These are phyloP conservation scores for Trypoxylus dichotomus DNA, from an alignment of 1,140 invertebrate species.

Conservation along the genomic window DNA sequence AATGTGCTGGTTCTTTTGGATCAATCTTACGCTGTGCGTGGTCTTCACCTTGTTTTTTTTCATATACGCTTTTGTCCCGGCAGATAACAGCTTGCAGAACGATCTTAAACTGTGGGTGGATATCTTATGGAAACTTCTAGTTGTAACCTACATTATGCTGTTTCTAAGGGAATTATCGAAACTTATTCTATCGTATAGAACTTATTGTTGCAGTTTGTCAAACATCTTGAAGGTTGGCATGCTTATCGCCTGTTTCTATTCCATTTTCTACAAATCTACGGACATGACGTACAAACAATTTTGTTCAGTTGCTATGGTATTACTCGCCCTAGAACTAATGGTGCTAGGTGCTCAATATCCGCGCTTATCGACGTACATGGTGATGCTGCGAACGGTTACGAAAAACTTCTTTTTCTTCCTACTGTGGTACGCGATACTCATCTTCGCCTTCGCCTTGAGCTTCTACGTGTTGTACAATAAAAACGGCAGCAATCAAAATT, in stretches of 20 bases:
- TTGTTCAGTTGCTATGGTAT: slow-evolving; percentile 67
- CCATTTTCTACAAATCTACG: slow-evolving; percentile 45
- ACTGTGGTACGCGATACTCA: slow-evolving; percentile 75
- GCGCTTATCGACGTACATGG: slow-evolving; percentile 72
- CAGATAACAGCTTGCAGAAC: background rate
- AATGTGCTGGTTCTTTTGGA: background rate
- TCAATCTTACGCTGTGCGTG: background rate
- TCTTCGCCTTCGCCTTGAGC: slow-evolving; percentile 77
- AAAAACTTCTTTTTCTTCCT: slow-evolving; percentile 78
- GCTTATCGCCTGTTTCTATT: background rate
- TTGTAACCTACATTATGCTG: background rate
- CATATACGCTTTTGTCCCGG: background rate
- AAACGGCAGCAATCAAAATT: background rate
- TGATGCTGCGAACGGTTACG: slow-evolving; percentile 77
- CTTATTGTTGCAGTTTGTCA: background rate
- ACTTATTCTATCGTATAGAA: background rate
- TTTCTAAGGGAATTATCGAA: background rate
- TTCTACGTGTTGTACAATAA: slow-evolving; percentile 72
- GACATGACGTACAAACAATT: slow-evolving; percentile 53
- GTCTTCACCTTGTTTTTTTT: background rate
- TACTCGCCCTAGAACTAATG: slow-evolving; percentile 74
- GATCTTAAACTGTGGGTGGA: background rate
- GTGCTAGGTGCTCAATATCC: slow-evolving; percentile 76
- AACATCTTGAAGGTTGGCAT: background rate
- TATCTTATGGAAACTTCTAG: background rate